A percentile compares a stretch with the other conserved stretches of the same genome.
Evolutionary conservation across 2,113 vertebrate genomes (phyloP).

Genomic region (Herpetotheres cachinnans): DNA sequence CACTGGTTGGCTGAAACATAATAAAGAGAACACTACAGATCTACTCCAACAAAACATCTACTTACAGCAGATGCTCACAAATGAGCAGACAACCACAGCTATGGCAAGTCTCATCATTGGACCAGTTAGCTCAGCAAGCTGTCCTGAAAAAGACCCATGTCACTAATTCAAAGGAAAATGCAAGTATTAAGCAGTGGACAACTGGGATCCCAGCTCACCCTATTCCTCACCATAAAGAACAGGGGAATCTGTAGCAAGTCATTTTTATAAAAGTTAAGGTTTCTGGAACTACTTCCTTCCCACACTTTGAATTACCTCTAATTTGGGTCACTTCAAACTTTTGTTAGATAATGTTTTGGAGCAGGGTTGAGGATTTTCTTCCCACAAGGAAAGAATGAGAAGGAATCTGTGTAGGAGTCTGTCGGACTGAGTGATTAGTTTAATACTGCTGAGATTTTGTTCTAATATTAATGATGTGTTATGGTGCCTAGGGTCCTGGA

Average conservation of each 20-base stretch:
- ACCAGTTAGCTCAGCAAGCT: not conserved
- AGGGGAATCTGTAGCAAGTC: not conserved
- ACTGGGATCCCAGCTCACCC: not conserved
- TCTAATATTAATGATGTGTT: slow-evolving; percentile 27
- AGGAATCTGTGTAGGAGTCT: not conserved
- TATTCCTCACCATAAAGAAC: not conserved
- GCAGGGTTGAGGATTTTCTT: not conserved
- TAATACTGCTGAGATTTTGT: slow-evolving; percentile 44
- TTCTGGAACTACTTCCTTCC: not conserved
- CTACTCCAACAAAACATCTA: not conserved
- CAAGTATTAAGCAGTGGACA: not conserved
- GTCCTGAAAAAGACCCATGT: not conserved
- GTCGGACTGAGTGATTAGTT: slow-evolving; percentile 29
- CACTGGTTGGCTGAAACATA: not conserved
- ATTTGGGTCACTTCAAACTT: not conserved
- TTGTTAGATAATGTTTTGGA: not conserved
- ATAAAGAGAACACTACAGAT: not conserved
- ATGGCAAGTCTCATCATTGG: not conserved
- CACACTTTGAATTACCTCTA: not conserved
- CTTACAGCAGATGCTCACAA: not conserved
- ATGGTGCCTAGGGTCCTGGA: not conserved
- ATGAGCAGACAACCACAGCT: not conserved
- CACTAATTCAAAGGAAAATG: not conserved
- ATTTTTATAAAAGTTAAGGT: not conserved
- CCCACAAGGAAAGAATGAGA: not conserved